Evolutionary conservation across 2,797 vertebrate genomes (phyloP).

Genomic region (Gallinago nigripennis): DNA sequence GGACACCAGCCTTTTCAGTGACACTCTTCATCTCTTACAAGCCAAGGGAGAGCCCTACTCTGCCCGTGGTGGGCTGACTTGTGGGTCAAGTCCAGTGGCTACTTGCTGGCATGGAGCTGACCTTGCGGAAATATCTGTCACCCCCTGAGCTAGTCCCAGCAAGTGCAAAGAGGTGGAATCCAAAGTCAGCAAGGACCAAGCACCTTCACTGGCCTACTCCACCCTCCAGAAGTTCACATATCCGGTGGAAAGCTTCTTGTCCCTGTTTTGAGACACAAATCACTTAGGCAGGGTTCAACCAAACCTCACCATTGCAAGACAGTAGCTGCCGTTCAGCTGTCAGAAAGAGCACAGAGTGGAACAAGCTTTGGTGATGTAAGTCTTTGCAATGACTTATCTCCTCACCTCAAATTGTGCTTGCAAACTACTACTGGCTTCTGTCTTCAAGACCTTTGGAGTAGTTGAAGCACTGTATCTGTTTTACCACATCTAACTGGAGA

Average conservation of each 20-base stretch:
- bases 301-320: background rate
- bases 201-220: background rate
- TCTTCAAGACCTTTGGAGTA: background rate
- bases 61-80: rapidly evolving
- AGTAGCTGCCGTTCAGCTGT: background rate
- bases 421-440: background rate
- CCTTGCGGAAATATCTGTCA: too few relatives aligned
- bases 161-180: background rate
- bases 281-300: background rate
- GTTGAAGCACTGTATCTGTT: background rate
- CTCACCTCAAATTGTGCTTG: background rate
- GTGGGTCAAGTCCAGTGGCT: rapidly evolving
- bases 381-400: background rate
- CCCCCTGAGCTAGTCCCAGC: too few relatives aligned
- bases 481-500: background rate
- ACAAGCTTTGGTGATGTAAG: background rate
- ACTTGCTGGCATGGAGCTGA: background rate
- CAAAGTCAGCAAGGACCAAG: background rate
- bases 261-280: background rate
- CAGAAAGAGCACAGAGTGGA: background rate
- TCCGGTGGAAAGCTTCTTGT: background rate
- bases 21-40: background rate
- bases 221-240: background rate
- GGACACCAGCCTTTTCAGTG: background rate
- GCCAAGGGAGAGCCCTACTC: rapidly evolving